Evolutionary conservation across 1,140 invertebrate genomes (phyloP), one percentile per base, ranked within the genome.

Genomic region (Drosophila kohkoa): DNA sequence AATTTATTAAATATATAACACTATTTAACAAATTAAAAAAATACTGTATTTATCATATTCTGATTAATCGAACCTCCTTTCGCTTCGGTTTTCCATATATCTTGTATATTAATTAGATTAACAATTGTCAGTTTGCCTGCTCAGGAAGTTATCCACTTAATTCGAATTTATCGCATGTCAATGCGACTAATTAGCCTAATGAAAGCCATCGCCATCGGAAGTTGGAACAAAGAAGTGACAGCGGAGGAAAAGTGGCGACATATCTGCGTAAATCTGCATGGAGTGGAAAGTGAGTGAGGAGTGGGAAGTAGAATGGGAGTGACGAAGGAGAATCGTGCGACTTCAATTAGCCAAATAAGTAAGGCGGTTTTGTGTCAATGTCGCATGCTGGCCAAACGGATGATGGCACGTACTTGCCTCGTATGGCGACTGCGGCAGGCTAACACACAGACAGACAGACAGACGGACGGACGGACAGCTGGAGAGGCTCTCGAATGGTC

Each of bases 311-410:
- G 20, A 25, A 25, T 25, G 20, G 0, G 3, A 25, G 20, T 25
- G 20, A 25, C 3, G 20, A 48, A 3, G 28, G n/a, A 20, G 35
- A 28, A 10, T n/a, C 32, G 46, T 59, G 49, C 75, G 59, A 57
- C 65, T 89, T 88, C 81, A 89, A 88, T 88, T 88, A 88, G 83
- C 80, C 83, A 88, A 88, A 88, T 88, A 57, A 41, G 54, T 16
- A 88, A 89, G 83, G 69, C 67, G 59, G 77, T 60, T 79, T 71
- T 74, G 66, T 77, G 69, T 69, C 52, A 69, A 67, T 63, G 38
- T 16, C 65, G 59, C 13, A 30, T 63, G 59, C 28, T 70, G 38
- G 59, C 59, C 45, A 68, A 63, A 45, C 49, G 75, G 52, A 68
- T 62, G 38, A 68, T 62, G 38, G 30, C 41, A 28, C 20, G 30